Percentiles rank a stretch among this genome's conserved stretches.
These are phyloP conservation scores for Thymelicus lineola DNA, from an alignment of 2,888 invertebrate genomes.

Conservation along the genomic window DNA sequence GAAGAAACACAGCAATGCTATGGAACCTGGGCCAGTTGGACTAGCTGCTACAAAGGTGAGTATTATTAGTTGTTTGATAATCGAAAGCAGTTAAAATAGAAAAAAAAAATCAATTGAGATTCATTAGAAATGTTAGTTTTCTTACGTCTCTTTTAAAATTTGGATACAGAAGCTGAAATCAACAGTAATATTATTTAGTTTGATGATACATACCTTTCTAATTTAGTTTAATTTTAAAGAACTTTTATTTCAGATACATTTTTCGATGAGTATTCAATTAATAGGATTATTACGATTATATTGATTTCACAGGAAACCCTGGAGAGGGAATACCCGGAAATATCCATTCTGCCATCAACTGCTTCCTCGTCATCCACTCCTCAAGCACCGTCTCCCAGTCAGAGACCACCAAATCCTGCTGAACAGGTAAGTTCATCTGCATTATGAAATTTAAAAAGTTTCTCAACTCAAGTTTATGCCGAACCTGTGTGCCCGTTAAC, in stretches of 20 bases:
- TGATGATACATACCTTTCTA: too few species aligned
- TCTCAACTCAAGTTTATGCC: too few species aligned
- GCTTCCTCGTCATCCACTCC: conserved; percentile 74
- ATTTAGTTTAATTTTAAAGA: too few species aligned
- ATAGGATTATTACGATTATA: conserved; percentile 32
- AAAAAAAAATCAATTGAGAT: not conserved
- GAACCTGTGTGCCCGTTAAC: too few species aligned
- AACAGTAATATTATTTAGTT: too few species aligned
- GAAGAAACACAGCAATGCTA: conserved; percentile 75
- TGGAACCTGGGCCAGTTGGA: conserved; percentile 74
- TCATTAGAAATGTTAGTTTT: not conserved
- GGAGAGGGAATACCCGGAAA: conserved; percentile 82
- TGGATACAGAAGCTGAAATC: too few species aligned
- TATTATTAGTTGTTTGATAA: not conserved
- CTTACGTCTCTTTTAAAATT: too few species aligned
- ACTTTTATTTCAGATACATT: too few species aligned
- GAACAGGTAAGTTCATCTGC: conserved; percentile 64
- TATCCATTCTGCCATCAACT: conserved; percentile 81
- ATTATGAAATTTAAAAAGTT: not conserved
- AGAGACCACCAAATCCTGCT: conserved; percentile 75
- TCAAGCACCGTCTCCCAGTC: conserved; percentile 74
- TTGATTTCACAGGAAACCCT: conserved; percentile 74
- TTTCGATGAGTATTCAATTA: not conserved
- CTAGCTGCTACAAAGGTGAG: conserved; percentile 81
- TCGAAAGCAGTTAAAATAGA: too few species aligned